Conservation (phyloP, 64 coral and sea anemone genomes). For the Trachythela sp. region DNA sequence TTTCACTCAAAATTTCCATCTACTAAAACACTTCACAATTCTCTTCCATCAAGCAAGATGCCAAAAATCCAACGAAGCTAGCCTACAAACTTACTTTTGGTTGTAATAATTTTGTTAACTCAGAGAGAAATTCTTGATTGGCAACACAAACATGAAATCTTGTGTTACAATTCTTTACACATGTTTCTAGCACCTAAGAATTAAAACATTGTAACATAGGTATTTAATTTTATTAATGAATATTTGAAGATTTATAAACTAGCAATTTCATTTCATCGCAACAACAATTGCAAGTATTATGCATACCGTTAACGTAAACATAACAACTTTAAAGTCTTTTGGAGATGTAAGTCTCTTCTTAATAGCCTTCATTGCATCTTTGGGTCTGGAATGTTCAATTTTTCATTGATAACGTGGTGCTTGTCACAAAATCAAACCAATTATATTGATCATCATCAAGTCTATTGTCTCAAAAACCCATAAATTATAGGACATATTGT, state of each 20-base stretch:
- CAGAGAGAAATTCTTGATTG: conserved; percentile 90
- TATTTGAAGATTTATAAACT: no score
- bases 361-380: conserved; percentile 93
- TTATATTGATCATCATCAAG: no score
- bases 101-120: conserved; percentile 78
- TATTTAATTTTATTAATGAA: no score
- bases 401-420: not conserved
- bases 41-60: no score
- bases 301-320: conserved; percentile 85
- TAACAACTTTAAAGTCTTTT: conserved; percentile 90
- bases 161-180: conserved; percentile 93
- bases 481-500: no score
- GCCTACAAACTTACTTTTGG: conserved; percentile 54
- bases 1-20: no score
- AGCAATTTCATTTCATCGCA: no score
- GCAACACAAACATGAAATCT: conserved; percentile 83
- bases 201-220: not conserved
- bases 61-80: not conserved
- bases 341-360: conserved; percentile 67
- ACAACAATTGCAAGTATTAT: not conserved
- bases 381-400: conserved; percentile 53
- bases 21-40: no score
- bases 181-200: conserved; percentile 82
- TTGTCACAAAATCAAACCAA: not conserved
- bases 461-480: no score